Base-by-base conservation (phyloP, 2,888 invertebrate genomes). In the Chromoteleia sp. region DNA sequence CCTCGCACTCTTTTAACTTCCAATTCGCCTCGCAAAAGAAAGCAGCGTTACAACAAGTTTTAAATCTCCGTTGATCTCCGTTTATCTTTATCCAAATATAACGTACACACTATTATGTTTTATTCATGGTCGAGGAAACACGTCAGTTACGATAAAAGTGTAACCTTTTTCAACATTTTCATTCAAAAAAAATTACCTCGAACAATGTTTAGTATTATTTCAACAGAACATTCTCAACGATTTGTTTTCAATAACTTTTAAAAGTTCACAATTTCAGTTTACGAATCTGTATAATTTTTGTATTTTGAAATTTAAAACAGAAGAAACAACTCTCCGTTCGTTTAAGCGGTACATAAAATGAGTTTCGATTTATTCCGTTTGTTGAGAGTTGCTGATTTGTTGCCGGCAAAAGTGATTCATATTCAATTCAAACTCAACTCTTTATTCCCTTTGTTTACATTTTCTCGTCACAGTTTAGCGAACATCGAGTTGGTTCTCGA, bases 1-100 rank as follows among this genome's bases (percentile, higher is more conserved):
- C 45, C 29, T 70, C n/a, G 10, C 29, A 19, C 36, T 58, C 48
- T 48, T 70, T 71, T 39, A 50, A 71, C 36, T 59, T 58, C 50
- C 58, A 54, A 56, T 68, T 54, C 54, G 14, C 41, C 12, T 25
- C 2, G n/a, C 5, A 4, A 29, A 10, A 33, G 7, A 19, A 63
- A 17, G n/a, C 12, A 41, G 10, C 12, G 19, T 45, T 61, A 30
- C 21, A 30, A 39, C 8, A 30, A n/a, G n/a, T n/a, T 59, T 10
- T 17, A 43, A 58, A 33, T 25, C 8, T 14, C 21, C n/a, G n/a
- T n/a, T n/a, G n/a, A n/a, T 29, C 17, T 54, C n/a, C 25, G 25
- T 4, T 25, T n/a, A 30, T 8, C 3, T 54, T 33, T 29, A n/a
- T 0, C 7, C 3, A 54, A 50, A 8, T 29, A 33, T 10, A 54